phyloP scores from a whole-genome alignment of 2,888 invertebrate species.

The Diloba caeruleocephala region DNA sequence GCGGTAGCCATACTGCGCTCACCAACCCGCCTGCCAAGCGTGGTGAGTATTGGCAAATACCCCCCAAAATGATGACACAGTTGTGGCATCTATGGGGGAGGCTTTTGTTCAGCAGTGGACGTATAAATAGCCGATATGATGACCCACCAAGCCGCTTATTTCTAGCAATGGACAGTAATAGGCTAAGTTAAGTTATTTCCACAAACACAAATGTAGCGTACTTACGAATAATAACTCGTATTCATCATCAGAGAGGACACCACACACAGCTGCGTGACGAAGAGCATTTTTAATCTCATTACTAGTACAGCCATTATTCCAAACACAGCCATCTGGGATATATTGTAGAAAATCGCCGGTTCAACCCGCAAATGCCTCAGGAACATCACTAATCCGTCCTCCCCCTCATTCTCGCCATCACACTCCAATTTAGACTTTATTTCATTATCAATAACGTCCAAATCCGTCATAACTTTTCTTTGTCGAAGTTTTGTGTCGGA shows the following conservation, averaged over 20 bases:
- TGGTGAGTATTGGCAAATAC: too few species aligned
- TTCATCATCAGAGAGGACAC: conserved; percentile 91
- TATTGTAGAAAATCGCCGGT: conserved; percentile 91
- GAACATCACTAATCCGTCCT: conserved; percentile 55
- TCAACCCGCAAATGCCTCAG: conserved; percentile 79
- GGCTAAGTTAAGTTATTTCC: too few species aligned
- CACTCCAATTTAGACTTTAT: conserved; percentile 60
- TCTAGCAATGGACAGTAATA: too few species aligned
- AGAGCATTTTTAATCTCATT: conserved; percentile 94
- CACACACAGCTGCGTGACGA: conserved; percentile 94
- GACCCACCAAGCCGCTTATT: too few species aligned
- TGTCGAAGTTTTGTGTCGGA: conserved; percentile 75
- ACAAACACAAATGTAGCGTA: conserved; percentile 20
- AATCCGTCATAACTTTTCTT: conserved; percentile 54
- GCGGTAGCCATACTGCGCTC: too few species aligned
- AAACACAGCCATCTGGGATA: conserved; percentile 92
- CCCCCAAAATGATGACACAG: too few species aligned
- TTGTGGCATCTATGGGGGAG: too few species aligned
- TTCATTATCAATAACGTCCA: conserved; percentile 62
- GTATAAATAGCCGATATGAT: too few species aligned
- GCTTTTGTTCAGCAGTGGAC: too few species aligned
- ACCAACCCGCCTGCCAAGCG: too few species aligned
- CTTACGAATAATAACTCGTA: conserved; percentile 87
- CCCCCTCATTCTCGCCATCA: conserved; percentile 20
- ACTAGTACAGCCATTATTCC: conserved; percentile 92